These are phyloP conservation scores for Crocidura indochinensis DNA, from an alignment of 2,797 vertebrate species.

Conservation along the genomic window DNA sequence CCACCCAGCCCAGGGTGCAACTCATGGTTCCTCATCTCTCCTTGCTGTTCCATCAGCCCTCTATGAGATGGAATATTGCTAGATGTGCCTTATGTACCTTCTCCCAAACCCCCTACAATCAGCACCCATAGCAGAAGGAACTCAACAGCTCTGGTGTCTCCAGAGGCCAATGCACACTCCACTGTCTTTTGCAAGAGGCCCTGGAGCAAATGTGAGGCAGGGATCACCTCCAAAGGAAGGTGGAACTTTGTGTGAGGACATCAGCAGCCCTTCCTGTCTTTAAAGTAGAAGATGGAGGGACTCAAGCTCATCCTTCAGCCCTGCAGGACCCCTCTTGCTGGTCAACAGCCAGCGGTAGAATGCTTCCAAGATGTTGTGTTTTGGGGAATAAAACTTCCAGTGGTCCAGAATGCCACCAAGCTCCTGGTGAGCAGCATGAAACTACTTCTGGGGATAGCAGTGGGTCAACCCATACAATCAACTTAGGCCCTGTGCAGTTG, in stretches of 20 bases:
- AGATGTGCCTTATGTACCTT: no score
- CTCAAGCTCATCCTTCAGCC: background rate
- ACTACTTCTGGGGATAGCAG: no score
- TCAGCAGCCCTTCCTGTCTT: background rate
- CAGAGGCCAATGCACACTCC: background rate
- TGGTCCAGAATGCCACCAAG: background rate
- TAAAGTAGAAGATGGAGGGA: background rate
- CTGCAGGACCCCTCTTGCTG: background rate
- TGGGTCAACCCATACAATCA: no score
- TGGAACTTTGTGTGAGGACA: constrained; percentile 41
- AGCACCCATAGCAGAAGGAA: background rate
- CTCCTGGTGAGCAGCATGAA: background rate
- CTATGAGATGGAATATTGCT: no score
- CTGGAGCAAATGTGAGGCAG: constrained; percentile 65
- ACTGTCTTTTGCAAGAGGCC: constrained; percentile 37
- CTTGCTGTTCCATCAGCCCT: background rate
- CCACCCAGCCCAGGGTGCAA: background rate
- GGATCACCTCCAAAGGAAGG: constrained; percentile 69
- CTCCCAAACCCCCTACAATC: no score
- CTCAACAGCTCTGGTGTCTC: background rate
- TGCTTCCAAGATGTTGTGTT: background rate
- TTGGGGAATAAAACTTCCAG: constrained; percentile 20
- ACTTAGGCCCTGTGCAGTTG: no score
- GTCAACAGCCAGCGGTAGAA: background rate
- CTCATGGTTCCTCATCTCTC: background rate